Base-by-base conservation (phyloP, 1,140 invertebrate species). In the Hylaeus anthracinus region DNA sequence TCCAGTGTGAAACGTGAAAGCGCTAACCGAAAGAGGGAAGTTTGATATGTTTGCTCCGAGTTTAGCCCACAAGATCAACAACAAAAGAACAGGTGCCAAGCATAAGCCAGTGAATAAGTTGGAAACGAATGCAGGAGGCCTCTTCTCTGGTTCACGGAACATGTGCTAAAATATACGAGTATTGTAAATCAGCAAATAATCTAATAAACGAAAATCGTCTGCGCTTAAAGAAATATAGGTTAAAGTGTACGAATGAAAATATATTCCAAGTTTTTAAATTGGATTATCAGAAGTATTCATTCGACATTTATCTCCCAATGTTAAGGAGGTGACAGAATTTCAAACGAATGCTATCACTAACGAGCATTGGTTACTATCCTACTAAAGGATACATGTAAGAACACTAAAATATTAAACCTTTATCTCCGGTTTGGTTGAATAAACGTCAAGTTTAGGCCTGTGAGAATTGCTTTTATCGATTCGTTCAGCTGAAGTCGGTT, bases 91-190 rank as follows among this genome's bases (percentile, higher is more conserved):
- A 41, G 98, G 99, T 58, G 97, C 94, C 15, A 97, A 93, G 79
- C 97, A 97, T 3, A 99, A 93, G 39, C 95, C 95, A 70, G 98
- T 98, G 92, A 99, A 99, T 45, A 98, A 94, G 91, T 98, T 96
- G 0, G 98, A 99, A 53, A 99, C 96, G 67, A 96, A 92, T 64
- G 95, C 95, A 14, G 98, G 95, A 64, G 99, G 99, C 65, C 98
- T 95, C 87, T 97, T 97, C 91, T 99, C 99, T 12, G 98, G 97
- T 90, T 96, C 95, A 53, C 98, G 96, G 95, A 99, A 99, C 94
- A 96, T 93, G 94, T 99, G 99, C 94, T 97, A 90, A 95, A 94
- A 91, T 78, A 48, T n/a, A 71, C 43, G 1, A 79, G 41, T 48
- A 79, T 26, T n/a, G 14, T 51, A 41, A 60, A 64, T 73, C 41